Percentiles rank a stretch among this genome's conserved stretches.
These are phyloP conservation scores for Hormaphis cornu DNA, from an alignment of 1,140 invertebrate species.

Conservation along the genomic window DNA sequence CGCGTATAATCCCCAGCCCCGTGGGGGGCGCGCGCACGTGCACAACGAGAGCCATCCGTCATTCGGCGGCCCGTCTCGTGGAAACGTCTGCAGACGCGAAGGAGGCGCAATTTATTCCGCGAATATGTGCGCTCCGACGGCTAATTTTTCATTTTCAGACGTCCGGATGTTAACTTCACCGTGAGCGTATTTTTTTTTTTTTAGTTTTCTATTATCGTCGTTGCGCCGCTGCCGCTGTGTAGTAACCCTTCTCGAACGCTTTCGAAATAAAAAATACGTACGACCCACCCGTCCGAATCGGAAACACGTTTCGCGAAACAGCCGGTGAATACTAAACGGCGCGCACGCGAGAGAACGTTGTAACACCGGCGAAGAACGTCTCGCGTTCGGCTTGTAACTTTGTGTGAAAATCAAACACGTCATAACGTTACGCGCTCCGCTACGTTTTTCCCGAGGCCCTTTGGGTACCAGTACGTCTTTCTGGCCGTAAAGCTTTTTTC, in stretches of 20 bases:
- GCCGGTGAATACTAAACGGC: constrained; percentile 25
- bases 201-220: too few species aligned
- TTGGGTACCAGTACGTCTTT: too few species aligned
- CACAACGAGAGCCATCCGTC: constrained; percentile 28
- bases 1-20: too few species aligned
- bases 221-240: background rate
- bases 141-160: constrained; percentile 29
- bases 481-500: too few species aligned
- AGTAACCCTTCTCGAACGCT: background rate
- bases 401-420: too few species aligned
- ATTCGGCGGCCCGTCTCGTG: constrained; percentile 24
- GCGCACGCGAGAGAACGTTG: background rate
- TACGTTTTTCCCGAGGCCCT: too few species aligned
- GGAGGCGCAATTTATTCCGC: constrained; percentile 20
- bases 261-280: background rate
- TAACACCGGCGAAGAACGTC: too few species aligned
- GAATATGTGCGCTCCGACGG: constrained; percentile 22
- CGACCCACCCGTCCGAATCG: constrained; percentile 6
- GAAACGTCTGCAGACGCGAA: constrained; percentile 4
- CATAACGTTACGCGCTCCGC: too few species aligned
- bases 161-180: background rate
- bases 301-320: constrained; percentile 11
- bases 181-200: background rate
- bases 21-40: background rate
- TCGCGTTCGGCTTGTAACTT: too few species aligned